These are phyloP conservation scores for Macroramphosus scolopax DNA, from an alignment of 2,797 vertebrate species.

Conservation along the genomic window DNA sequence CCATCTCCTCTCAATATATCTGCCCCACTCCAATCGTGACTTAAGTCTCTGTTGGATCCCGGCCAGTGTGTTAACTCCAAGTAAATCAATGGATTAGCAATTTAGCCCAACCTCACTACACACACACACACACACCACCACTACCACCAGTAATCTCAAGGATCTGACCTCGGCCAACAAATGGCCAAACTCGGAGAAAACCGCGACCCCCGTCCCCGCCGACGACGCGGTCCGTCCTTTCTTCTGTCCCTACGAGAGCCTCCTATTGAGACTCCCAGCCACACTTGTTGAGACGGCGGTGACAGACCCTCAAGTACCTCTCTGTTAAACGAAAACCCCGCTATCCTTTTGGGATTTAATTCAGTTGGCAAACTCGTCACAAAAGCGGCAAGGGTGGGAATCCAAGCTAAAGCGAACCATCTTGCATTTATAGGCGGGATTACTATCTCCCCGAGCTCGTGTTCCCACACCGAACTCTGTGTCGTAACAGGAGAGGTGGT, in stretches of 20 bases:
- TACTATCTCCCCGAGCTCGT: slow-evolving; percentile 55
- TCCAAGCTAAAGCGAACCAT: slow-evolving; percentile 60
- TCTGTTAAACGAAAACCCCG: slow-evolving; percentile 68
- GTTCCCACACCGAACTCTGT: slow-evolving; percentile 62
- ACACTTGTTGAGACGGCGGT: slow-evolving; percentile 64
- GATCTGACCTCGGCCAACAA: slow-evolving; percentile 74
- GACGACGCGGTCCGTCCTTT: slow-evolving; percentile 57
- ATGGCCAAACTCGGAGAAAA: slow-evolving; percentile 78
- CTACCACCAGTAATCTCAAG: slow-evolving; percentile 68
- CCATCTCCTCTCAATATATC: slow-evolving; percentile 69
- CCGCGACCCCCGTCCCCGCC: slow-evolving; percentile 53
- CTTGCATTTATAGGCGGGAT: slow-evolving; percentile 68
- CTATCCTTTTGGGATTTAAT: slow-evolving; percentile 67
- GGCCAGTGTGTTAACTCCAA: slow-evolving; percentile 76
- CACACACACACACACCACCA: slow-evolving; percentile 32
- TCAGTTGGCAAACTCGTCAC: slow-evolving; percentile 66
- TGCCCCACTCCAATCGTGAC: slow-evolving; percentile 69
- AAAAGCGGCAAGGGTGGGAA: slow-evolving; percentile 75
- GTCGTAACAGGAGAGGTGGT: slow-evolving; percentile 26
- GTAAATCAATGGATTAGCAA: slow-evolving; percentile 80
- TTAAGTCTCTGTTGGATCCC: slow-evolving; percentile 73
- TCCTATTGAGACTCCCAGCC: slow-evolving; percentile 63
- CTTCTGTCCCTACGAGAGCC: slow-evolving; percentile 60
- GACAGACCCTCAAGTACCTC: slow-evolving; percentile 69
- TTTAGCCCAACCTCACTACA: slow-evolving; percentile 45